phyloP scores from a whole-genome alignment of 2,888 invertebrate species.

The Pollenia griseotomentosa region DNA sequence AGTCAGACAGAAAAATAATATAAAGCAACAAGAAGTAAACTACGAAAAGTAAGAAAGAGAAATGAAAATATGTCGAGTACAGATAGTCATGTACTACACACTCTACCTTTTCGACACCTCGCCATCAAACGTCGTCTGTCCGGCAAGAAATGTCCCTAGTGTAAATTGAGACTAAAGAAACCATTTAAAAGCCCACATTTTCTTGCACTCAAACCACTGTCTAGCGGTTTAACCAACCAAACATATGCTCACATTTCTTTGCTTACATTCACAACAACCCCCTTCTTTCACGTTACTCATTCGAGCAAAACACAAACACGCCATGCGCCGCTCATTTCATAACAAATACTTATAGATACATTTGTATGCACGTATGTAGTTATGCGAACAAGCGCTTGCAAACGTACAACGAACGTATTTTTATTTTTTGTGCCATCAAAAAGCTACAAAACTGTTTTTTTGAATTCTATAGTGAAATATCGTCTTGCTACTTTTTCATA shows the following conservation, averaged over 20 bases:
- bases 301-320: slow-evolving; percentile 8
- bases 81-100: no score
- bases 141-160: no score
- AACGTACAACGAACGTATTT: slow-evolving; percentile 25
- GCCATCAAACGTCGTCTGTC: no score
- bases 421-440: slow-evolving; percentile 43
- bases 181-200: background rate
- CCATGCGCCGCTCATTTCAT: slow-evolving; percentile 52
- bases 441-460: slow-evolving; percentile 60
- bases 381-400: slow-evolving; percentile 24
- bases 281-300: slow-evolving; percentile 1
- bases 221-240: background rate
- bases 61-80: no score
- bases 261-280: slow-evolving; percentile 27
- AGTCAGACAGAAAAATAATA: no score
- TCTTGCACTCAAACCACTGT: slow-evolving; percentile 17
- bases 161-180: no score
- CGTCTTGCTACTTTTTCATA: slow-evolving; percentile 75
- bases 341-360: slow-evolving; percentile 22
- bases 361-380: background rate
- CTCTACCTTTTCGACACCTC: no score
- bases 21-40: no score
- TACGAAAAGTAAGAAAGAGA: no score
- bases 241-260: slow-evolving; percentile 51
- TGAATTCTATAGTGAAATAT: slow-evolving; percentile 26